Evolutionary conservation across 2,888 invertebrate species (phyloP), one percentile per base, ranked within the genome.

Genomic region (Standfussiana lucernea): DNA sequence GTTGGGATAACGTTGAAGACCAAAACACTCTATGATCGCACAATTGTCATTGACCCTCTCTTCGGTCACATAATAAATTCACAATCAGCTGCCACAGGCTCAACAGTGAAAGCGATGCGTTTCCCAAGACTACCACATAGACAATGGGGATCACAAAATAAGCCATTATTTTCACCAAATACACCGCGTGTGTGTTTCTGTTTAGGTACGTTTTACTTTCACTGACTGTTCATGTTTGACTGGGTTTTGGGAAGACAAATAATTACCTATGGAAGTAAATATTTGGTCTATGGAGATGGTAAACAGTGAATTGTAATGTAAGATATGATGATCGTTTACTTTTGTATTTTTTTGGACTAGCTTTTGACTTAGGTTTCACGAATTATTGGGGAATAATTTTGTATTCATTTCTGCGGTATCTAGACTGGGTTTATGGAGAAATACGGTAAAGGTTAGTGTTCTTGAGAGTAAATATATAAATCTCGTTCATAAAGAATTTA

Each of bases 121-220:
- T 88, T 88, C 88, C 79, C 88, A 88, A 85, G 77, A 56, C 59
- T 21, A 67, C 37, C 37, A 7, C 59, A 47, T 45, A 72, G 45
- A 83, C 88, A 88, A 88, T 87, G 82, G 85, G 15, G 71, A 68
- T 73, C 40, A 84, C 85, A 72, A 86, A 86, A 88, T 81, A 84
- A 65, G 8, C 66, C 53, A 82, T 81, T 88, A 88, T 87, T 84
- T 88, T 75, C 76, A 81, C 84, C 77, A 66, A 88, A 88, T 79
- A 84, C 64, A 56, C 40, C 8, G 11, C 47, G 50, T 66, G 73
- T 65, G 53, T 64, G 42, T 40, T 53, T 80, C 50, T 72, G 75
- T 66, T 72, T n/a, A 40, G 28, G 40, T 35, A 40, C 35, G 40
- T 35, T 8, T 21, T 18, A 84, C 86, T 87, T 87, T 87, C 88